Conservation (phyloP, 2,888 invertebrate genomes). For the Meta bourneti region DNA sequence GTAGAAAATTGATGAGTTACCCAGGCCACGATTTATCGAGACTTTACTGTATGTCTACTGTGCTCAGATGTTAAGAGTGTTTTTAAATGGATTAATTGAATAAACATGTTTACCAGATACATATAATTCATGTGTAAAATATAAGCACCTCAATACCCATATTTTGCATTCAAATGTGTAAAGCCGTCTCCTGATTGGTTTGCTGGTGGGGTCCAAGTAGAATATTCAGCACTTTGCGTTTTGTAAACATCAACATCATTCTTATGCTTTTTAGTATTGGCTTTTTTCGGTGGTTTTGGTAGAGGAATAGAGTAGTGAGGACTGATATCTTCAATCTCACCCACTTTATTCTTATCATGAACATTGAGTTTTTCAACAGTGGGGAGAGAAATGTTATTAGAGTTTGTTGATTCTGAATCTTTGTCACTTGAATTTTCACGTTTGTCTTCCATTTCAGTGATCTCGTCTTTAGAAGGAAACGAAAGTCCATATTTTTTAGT, state of each 20-base stretch:
- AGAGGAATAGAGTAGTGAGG: not conserved
- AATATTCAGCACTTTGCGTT: constrained; percentile 84
- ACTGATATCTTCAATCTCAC: not conserved
- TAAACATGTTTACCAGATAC: not conserved
- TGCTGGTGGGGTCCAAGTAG: constrained; percentile 89
- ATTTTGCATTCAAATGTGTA: constrained; percentile 88
- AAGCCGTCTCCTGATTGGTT: constrained; percentile 89
- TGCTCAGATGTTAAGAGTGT: not conserved
- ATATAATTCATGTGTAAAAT: not conserved
- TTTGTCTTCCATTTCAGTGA: not conserved
- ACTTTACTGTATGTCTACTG: too few species aligned
- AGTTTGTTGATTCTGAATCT: constrained; percentile 17
- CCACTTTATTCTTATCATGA: not conserved
- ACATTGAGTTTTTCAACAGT: not conserved
- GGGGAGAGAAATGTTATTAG: not conserved
- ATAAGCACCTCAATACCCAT: constrained; percentile 85
- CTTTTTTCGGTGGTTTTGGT: not conserved
- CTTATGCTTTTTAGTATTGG: constrained; percentile 38
- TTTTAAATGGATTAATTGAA: not conserved
- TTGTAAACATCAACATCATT: constrained; percentile 76
- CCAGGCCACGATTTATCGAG: too few species aligned
- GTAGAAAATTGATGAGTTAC: too few species aligned
- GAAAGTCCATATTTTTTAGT: constrained; percentile 36
- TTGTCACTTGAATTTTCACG: not conserved
- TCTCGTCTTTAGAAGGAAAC: not conserved